Evolutionary conservation across 2,113 vertebrate genomes (phyloP), one percentile per base, ranked within the genome.

Genomic region (Sapayoa aenigma): DNA sequence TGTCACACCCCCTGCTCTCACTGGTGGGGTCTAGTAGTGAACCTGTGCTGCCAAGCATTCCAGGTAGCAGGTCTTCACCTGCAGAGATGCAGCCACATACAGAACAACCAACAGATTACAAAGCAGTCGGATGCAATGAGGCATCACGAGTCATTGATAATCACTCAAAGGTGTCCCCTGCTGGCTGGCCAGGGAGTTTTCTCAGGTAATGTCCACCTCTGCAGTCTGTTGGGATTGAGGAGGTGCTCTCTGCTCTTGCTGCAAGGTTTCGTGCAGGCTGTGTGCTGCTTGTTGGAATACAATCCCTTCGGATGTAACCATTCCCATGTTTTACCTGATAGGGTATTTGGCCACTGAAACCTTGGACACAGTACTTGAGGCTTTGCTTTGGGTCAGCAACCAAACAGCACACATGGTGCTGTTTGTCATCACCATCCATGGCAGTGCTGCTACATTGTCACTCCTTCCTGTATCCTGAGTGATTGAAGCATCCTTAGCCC

Each of bases 141-240:
- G 23, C 23, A 88, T 47, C 9, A 1, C 0, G 0, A 66, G 22
- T 49, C 42, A 58, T 6, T 11, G 12, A 41, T 44, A 49, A 44
- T 21, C 9, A 3, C 71, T 30, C 60, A 49, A 16, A 71, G n/a
- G 37, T 37, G 17, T 31, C 20, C 14, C 53, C n/a, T 2, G 7
- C 41, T n/a, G 62, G 50, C 46, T 71, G 44, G 28, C 25, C 39
- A 31, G 27, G 24, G 31, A 47, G 19, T 84, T 69, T 72, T 59
- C 35, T 56, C 41, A 39, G 22, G 46, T 58, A 33, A 39, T 4
- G 21, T 14, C 31, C 53, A 67, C 21, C 33, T 74, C 37, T 4
- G 7, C 33, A 56, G 55, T 8, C 35, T 73, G 23, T 12, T 50
- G 31, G 14, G 47, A 58, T 27, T 79, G 39, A 46, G 31, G 16